Percentiles rank a stretch among this genome's conserved stretches.
phyloP scores from a whole-genome alignment of 2,113 vertebrate species.

The Coreoperca whiteheadi region DNA sequence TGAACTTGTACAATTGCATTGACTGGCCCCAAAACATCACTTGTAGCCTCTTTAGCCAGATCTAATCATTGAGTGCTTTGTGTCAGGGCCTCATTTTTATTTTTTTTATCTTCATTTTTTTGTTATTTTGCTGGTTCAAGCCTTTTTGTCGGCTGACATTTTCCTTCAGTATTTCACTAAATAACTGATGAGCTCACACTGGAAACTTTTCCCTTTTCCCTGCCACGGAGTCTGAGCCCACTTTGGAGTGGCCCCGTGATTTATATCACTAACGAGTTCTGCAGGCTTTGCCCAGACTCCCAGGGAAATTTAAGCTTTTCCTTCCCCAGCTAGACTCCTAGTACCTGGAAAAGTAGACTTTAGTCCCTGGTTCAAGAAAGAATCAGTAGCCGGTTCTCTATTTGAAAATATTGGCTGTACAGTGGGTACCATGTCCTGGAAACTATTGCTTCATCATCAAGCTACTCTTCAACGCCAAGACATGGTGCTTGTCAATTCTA shows the following conservation, averaged over 20 bases:
- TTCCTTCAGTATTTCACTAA: slow-evolving; percentile 80
- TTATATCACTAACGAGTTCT: slow-evolving; percentile 86
- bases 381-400: slow-evolving; percentile 44
- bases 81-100: slow-evolving; percentile 39
- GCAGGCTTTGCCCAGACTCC: slow-evolving; percentile 81
- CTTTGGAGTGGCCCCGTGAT: slow-evolving; percentile 84
- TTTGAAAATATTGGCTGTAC: slow-evolving; percentile 68
- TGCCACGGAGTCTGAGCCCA: slow-evolving; percentile 81
- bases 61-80: slow-evolving; percentile 53
- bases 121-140: slow-evolving; percentile 63
- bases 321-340: slow-evolving; percentile 68
- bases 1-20: slow-evolving; percentile 31
- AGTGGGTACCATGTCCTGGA: slow-evolving; percentile 66
- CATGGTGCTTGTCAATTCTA: slow-evolving; percentile 62
- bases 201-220: slow-evolving; percentile 84
- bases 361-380: slow-evolving; percentile 53
- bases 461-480: slow-evolving; percentile 44
- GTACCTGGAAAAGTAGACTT: slow-evolving; percentile 82
- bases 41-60: slow-evolving; percentile 23
- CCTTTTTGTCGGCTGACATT: slow-evolving; percentile 72
- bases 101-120: slow-evolving; percentile 54
- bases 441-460: slow-evolving; percentile 74
- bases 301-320: slow-evolving; percentile 77
- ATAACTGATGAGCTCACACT: slow-evolving; percentile 87
- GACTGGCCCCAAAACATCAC: slow-evolving; percentile 20